Evolutionary conservation across 2,797 vertebrate genomes (phyloP).

Genomic region (Astyanax mexicanus): DNA sequence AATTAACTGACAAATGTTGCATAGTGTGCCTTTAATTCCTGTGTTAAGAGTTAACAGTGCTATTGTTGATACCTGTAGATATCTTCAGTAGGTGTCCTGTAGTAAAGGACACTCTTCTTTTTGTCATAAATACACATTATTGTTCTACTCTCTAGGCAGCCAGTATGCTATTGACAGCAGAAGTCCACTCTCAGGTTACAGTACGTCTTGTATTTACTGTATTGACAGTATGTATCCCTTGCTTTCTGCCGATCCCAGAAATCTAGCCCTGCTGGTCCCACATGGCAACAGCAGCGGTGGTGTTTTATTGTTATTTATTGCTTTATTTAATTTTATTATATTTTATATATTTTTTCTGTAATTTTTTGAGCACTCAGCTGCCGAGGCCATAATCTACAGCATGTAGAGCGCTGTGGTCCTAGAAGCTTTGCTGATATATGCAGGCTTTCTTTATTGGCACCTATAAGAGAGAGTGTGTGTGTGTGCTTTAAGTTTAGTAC

Average conservation of each 20-base stretch:
- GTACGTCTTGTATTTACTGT: slow-evolving; percentile 64
- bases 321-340: too few species aligned
- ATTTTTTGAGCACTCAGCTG: background rate
- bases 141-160: slow-evolving; percentile 64
- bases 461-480: background rate
- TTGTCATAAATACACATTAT: slow-evolving; percentile 12
- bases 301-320: slow-evolving; percentile 40
- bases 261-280: slow-evolving; percentile 59
- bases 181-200: slow-evolving; percentile 62
- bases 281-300: slow-evolving; percentile 47
- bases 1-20: too few species aligned
- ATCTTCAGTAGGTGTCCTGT: background rate
- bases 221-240: slow-evolving; percentile 6
- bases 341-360: background rate
- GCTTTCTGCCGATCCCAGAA: slow-evolving; percentile 43
- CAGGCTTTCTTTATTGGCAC: background rate
- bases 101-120: background rate
- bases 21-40: too few species aligned
- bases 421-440: slow-evolving; percentile 36
- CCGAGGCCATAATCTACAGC: background rate
- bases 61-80: background rate
- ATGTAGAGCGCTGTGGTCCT: slow-evolving; percentile 22
- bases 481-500: slow-evolving; percentile 4
- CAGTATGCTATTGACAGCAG: slow-evolving; percentile 57
- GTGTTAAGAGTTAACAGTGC: background rate